A percentile compares a stretch with the other conserved stretches of the same genome.
phyloP scores from a whole-genome alignment of 2,113 vertebrate genomes.

The Ginglymostoma cirratum region DNA sequence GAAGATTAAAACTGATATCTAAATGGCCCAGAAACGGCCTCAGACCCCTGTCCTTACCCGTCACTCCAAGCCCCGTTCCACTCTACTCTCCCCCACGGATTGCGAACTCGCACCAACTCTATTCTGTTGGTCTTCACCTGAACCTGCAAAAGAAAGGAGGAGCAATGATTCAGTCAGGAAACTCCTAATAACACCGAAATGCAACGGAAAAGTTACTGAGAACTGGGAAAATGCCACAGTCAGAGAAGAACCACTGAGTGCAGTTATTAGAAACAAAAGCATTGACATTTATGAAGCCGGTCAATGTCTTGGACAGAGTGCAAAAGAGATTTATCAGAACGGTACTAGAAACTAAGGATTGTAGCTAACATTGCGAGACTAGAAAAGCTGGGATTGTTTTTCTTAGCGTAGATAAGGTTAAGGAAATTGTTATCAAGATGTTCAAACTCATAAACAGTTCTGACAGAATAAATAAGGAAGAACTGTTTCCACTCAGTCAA shows the following conservation, averaged over 20 bases:
- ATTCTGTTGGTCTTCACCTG: constrained; percentile 38
- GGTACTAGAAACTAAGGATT: neutral
- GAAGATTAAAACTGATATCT: neutral
- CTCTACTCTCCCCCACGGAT: constrained; percentile 65
- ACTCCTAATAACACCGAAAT: neutral
- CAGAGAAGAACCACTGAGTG: neutral
- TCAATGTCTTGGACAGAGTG: neutral
- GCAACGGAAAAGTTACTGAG: neutral
- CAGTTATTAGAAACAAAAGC: neutral
- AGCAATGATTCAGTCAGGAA: neutral
- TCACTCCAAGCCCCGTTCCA: constrained; percentile 67
- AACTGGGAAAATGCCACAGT: neutral
- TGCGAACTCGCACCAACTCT: constrained; percentile 57
- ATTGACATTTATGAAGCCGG: neutral
- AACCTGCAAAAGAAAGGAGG: constrained; percentile 47
- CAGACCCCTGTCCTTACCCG: constrained; percentile 33
- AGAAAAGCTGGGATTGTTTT: neutral
- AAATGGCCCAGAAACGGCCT: neutral
- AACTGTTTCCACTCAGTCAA: neutral
- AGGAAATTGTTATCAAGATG: neutral
- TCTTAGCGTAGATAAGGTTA: neutral
- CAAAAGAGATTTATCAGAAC: neutral
- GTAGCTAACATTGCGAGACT: neutral
- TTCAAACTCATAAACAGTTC: neutral
- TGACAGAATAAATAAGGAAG: neutral